Evolutionary conservation across 2,888 invertebrate genomes (phyloP), one percentile per base, ranked within the genome.

Genomic region (Lithosia quadra): DNA sequence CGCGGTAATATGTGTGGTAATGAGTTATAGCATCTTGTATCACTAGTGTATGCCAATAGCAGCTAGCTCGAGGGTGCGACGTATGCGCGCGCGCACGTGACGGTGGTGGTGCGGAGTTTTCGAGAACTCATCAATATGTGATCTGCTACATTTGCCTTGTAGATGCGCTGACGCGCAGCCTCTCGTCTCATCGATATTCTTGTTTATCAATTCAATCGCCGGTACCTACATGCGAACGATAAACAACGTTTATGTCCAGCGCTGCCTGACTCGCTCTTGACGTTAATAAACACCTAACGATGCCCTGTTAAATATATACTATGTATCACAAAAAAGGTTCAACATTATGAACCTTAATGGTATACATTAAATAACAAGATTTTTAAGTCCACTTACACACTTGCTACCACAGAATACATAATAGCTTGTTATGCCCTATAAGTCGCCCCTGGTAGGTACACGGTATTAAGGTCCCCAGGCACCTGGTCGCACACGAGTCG

Each of bases 111-210:
- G 66, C 72, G 65, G 80, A 78, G 67, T 77, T 86, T 86, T 86
- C 83, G 84, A 88, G 86, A 88, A 84, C 87, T 90, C 90, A 89
- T 91, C 88, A 88, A 91, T 91, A 91, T 89, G 85, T 88, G 89
- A 91, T 90, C 82, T 73, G 68, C 7, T 21, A 65, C 74, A 88
- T 92, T 88, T 91, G 91, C 75, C 72, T 89, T 91, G 89, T 78
- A 90, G 88, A 91, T 91, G 84, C 77, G 76, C 74, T 74, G 76
- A 73, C 84, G 79, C 65, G 61, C 68, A 69, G 67, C 67, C 67
- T 72, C 69, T 75, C 39, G n/a, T 7, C 81, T 82, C 79, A 81
- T 85, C 80, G 73, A 72, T 84, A 87, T 84, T 85, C 85, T 69
- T 81, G 81, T 85, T 84, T 84, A 70, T 81, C 73, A 76, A 79